phyloP scores from a whole-genome alignment of 2,113 vertebrate species.

The Abramis brama region DNA sequence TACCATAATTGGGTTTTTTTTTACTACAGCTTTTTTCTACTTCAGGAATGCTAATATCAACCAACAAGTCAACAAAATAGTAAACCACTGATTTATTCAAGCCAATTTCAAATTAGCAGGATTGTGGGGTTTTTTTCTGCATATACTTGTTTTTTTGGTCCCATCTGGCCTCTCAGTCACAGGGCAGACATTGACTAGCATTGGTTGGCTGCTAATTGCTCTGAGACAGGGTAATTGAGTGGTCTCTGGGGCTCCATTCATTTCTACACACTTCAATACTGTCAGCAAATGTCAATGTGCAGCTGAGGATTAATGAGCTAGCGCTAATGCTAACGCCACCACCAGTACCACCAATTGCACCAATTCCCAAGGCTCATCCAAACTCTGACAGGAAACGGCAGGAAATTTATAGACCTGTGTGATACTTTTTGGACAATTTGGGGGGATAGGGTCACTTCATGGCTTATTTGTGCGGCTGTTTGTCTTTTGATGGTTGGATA shows the following conservation, averaged over 20 bases:
- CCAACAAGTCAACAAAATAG: background rate
- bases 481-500: background rate
- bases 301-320: conserved; percentile 71
- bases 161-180: conserved; percentile 36
- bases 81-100: background rate
- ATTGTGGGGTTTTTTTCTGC: background rate
- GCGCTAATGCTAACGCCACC: conserved; percentile 66
- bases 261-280: conserved; percentile 70
- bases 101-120: background rate
- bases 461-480: background rate
- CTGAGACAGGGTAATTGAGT: conserved; percentile 74
- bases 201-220: conserved; percentile 69
- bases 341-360: conserved; percentile 68
- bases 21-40: background rate
- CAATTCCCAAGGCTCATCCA: conserved; percentile 67
- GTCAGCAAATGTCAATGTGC: conserved; percentile 75
- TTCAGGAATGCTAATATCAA: background rate
- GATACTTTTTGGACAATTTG: conserved; percentile 3
- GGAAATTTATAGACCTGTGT: conserved; percentile 64
- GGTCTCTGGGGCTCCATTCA: conserved; percentile 71
- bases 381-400: conserved; percentile 71
- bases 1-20: too few species aligned
- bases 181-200: conserved; percentile 64
- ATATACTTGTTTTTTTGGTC: background rate
- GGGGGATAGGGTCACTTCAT: background rate